phyloP scores from a whole-genome alignment of 2,113 vertebrate genomes.

The Sinosuthora webbiana region DNA sequence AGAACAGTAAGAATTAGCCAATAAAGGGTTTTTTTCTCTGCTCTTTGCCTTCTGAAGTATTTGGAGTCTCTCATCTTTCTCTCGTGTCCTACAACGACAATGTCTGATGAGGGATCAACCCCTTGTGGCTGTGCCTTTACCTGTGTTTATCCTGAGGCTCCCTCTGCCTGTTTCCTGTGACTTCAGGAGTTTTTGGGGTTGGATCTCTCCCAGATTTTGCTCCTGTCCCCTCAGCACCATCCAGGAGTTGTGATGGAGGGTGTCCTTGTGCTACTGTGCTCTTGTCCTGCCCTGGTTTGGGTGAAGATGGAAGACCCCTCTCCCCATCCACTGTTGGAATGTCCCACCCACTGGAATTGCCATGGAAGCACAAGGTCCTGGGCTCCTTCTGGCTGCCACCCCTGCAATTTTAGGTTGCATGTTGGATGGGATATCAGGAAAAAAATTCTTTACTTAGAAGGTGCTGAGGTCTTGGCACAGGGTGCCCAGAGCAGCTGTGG shows the following conservation, averaged over 20 bases:
- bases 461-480: not conserved
- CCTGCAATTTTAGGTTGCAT: not conserved
- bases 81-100: too few species aligned
- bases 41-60: too few species aligned
- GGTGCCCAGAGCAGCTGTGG: not conserved
- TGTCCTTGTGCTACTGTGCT: not conserved
- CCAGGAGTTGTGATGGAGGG: not conserved
- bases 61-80: too few species aligned
- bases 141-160: not conserved
- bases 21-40: too few species aligned
- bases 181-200: not conserved
- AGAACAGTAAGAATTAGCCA: too few species aligned
- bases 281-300: not conserved
- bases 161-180: accelerated
- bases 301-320: accelerated
- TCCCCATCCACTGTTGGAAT: not conserved
- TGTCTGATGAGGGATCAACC: not conserved
- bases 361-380: accelerated
- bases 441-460: not conserved
- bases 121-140: not conserved
- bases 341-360: not conserved
- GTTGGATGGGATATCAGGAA: not conserved
- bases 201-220: not conserved
- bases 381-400: not conserved
- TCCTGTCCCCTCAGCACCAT: not conserved